Base-by-base conservation (phyloP, 2,888 invertebrate species). In the Ennomos erosarius region DNA sequence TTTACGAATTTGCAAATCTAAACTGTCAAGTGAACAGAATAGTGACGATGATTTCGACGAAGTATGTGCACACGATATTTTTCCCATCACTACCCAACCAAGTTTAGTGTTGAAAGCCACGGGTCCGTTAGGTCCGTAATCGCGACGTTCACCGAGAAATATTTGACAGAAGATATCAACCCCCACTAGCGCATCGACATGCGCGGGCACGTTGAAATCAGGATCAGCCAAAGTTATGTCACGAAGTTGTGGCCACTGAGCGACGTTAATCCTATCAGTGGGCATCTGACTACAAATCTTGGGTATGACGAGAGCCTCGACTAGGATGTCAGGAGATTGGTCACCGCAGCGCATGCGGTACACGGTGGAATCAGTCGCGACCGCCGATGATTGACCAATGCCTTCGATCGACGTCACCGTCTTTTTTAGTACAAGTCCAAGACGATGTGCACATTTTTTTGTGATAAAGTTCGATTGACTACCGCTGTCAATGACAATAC, bases 11-110 rank as follows among this genome's bases (percentile, higher is more conserved):
- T 16, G 16, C 16, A 16, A 16, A 16, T 16, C 16, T 16, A 16
- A 16, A 16, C 16, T 16, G 16, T 16, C 16, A 16, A 16, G 16
- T 16, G 16, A 16, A 16, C 16, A 16, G 16, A 16, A 16, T 16
- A 16, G 16, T 3, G 16, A 16, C 16, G 16, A 16, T 3, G 16
- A 16, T 16, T 16, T 16, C 3, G 16, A 16, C 3, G 16, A 16
- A 16, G 16, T 2, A 16, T 16, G 16, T 16, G 16, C 16, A 16
- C 16, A 16, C 3, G 16, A 16, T 16, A 35, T 35, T 46, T 38
- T 48, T 13, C 48, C 48, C 48, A 48, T 48, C n/a, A 48, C 48
- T n/a, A 37, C 16, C 40, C 37, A 49, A 6, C 39, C 49, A 11
- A 49, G 40, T 12, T 49, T 49, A 16, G 49, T 49, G 11, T 49